Evolutionary conservation across 2,113 vertebrate species (phyloP).

Genomic region (Columba janthina): DNA sequence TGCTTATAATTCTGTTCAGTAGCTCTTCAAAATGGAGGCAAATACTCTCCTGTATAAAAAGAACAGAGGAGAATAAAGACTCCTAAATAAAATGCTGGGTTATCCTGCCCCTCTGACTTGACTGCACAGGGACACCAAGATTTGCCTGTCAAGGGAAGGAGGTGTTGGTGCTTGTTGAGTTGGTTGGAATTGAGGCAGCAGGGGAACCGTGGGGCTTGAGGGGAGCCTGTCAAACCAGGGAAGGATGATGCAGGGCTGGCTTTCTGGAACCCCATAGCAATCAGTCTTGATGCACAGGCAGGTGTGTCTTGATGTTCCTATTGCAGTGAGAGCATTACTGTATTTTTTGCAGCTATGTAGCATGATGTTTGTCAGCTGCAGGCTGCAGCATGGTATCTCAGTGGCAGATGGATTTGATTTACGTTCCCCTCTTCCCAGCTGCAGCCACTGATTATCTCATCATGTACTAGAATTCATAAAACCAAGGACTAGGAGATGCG

Average conservation of each 20-base stretch:
- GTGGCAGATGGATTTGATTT: not conserved
- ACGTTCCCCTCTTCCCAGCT: not conserved
- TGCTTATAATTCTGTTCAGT: not conserved
- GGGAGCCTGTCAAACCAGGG: fast-evolving
- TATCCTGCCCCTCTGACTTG: not conserved
- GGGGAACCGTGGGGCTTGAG: fast-evolving
- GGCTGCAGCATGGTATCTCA: not conserved
- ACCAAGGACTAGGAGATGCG: not conserved
- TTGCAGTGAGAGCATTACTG: not conserved
- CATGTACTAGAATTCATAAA: not conserved
- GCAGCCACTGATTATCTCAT: not conserved
- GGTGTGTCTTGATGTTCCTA: not conserved
- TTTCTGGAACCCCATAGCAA: not conserved
- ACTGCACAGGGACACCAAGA: not conserved
- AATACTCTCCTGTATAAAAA: not conserved
- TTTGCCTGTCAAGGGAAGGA: not conserved
- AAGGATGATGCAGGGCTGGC: not conserved
- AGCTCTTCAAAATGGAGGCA: not conserved
- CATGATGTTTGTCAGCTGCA: not conserved
- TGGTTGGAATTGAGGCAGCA: not conserved
- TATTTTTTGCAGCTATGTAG: not conserved
- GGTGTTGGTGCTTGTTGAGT: not conserved
- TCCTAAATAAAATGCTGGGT: not conserved
- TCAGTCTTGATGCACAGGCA: not conserved
- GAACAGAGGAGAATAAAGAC: not conserved